Conservation (phyloP, 2,888 invertebrate genomes). For the Pammene fasciana region DNA sequence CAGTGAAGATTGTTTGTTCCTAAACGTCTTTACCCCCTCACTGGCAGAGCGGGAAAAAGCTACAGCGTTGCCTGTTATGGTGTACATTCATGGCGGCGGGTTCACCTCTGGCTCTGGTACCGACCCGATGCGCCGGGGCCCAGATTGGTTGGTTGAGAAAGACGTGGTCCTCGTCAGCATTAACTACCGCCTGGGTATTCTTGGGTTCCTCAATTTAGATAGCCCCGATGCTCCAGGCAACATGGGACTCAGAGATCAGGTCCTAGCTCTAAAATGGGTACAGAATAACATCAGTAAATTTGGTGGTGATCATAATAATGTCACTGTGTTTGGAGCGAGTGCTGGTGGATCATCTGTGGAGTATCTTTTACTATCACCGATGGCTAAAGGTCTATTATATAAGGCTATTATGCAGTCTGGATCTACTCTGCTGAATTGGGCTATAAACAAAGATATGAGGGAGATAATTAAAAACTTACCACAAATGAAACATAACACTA, state of each 20-base stretch:
- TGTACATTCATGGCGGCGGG: slow-evolving; percentile 77
- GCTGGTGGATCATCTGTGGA: slow-evolving; percentile 79
- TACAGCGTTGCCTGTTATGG: slow-evolving; percentile 66
- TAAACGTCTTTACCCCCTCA: slow-evolving; percentile 87
- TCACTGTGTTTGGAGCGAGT: slow-evolving; percentile 81
- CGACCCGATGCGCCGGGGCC: slow-evolving; percentile 66
- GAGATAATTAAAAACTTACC: slow-evolving; percentile 63
- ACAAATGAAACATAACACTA: slow-evolving; percentile 52
- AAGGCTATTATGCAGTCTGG: slow-evolving; percentile 83
- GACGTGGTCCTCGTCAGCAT: slow-evolving; percentile 71
- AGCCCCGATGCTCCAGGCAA: slow-evolving; percentile 76
- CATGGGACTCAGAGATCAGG: slow-evolving; percentile 80
- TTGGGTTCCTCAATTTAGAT: slow-evolving; percentile 72
- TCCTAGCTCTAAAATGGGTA: slow-evolving; percentile 80
- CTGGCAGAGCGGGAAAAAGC: slow-evolving; percentile 53
- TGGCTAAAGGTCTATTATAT: slow-evolving; percentile 78
- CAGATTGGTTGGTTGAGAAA: slow-evolving; percentile 73
- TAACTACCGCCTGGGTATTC: slow-evolving; percentile 75
- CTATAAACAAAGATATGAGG: slow-evolving; percentile 62
- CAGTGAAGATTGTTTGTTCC: slow-evolving; percentile 85
- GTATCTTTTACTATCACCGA: slow-evolving; percentile 71
- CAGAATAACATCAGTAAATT: slow-evolving; percentile 75
- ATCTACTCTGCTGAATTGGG: slow-evolving; percentile 77
- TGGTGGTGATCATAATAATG: slow-evolving; percentile 75
- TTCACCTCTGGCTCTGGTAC: slow-evolving; percentile 75